Evolutionary conservation across 2,797 vertebrate species (phyloP), one percentile per base, ranked within the genome.

Genomic region (Sciurus vulgaris): DNA sequence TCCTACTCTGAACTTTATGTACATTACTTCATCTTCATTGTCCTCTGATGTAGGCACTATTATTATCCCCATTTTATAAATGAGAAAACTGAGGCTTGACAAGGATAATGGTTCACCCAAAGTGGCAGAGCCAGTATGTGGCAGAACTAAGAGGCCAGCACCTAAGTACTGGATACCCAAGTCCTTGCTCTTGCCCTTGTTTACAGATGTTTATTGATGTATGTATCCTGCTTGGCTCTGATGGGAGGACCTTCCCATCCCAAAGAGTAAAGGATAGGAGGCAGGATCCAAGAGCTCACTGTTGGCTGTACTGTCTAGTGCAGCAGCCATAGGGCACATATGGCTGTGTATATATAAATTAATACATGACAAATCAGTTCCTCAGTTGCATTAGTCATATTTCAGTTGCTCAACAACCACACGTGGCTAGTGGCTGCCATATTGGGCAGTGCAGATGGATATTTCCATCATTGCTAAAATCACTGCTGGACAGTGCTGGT

Each of bases 211-310:
- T 59, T 47, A 7, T 3, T 49, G 49, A 35, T 5, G 6, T 4
- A 5, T 18, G 22, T 82, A 59, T 47, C 35, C 56, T 67, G 30
- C 47, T 15, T 10, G 84, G 72, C 63, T 89, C 35, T 2, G 18
- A 18, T 18, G 33, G 30, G 54, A 83, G 69, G 12, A 33, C 47
- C 67, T n/a, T 3, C 81, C 47, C 5, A 1, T 0, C 14, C 24
- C 11, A 1, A 1, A 87, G 70, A 61, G 61, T 20, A 7, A 44
- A 73, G 76, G 24, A 12, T 2, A 5, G 59, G 10, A 18, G 59
- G 1, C 28, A 35, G 28, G 72, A 5, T 26, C 11, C 44, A 30
- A 11, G 0, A 1, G 14, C 65, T 17, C n/a, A 22, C 1, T 15
- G 20, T 7, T 56, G 38, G 73, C 63, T 26, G 10, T 2, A 1